Evolutionary conservation across 2,888 invertebrate species (phyloP), one percentile per base, ranked within the genome.

Genomic region (Leucophora obtusa): DNA sequence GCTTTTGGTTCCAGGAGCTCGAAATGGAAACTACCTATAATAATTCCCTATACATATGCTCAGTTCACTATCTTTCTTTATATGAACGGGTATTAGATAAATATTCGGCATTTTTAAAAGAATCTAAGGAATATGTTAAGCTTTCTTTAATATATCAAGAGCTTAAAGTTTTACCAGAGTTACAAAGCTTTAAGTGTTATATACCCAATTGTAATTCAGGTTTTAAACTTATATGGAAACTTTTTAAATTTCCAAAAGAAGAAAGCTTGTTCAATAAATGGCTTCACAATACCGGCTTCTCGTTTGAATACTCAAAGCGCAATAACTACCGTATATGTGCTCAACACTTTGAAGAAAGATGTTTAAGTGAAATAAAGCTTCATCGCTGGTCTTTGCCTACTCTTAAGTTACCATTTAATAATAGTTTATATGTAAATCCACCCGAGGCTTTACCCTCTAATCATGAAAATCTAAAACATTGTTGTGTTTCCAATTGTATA

Each of bases 181-280:
- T 86, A 18, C 81, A 83, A 77, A 82, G 73, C 56, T 59, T 86
- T 4, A 83, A 83, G 47, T 88, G 88, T 50, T 83, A 85, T 9
- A 86, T 88, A n/a, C 84, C 84, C 10, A 85, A 85, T 18, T 88
- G 88, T n/a, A 69, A 72, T 15, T 84, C 84, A 0, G 86, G 85
- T 28, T 84, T 83, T 51, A 84, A 82, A 10, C 82, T 86, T 18
- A 82, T 83, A 33, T 79, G 84, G 47, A 82, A 84, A 9, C 66
- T 88, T 1, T 82, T 83, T n/a, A 84, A 82, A 50, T 79, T 88
- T 54, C 88, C 88, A 3, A 68, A 63, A 28, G 35, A 83, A 58
- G 51, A 76, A 4, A 82, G 81, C 0, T 35, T 77, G 0, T 84
- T 83, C 10, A 74, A 82, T 18, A 86, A 87, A 59, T 88, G 88